These are phyloP conservation scores for Kryptolebias ocellatus DNA, from an alignment of 2,797 vertebrate species.

Conservation along the genomic window DNA sequence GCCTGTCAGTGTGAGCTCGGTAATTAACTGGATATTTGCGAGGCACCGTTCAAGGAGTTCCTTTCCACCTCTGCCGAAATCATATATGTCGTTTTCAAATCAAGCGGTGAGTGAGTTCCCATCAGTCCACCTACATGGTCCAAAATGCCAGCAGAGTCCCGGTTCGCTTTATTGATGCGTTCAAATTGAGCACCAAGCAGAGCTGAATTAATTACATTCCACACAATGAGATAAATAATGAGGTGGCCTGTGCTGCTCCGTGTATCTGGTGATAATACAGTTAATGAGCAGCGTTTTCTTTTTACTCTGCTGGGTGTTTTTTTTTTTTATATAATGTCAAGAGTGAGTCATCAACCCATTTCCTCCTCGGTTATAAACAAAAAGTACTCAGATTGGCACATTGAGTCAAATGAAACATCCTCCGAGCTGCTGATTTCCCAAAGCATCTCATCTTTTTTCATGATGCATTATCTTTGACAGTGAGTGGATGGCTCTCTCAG, in stretches of 20 bases:
- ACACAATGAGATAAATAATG: conserved; percentile 52
- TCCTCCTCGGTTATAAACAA: conserved; percentile 23
- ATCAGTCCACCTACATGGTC: conserved; percentile 4
- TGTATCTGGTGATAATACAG: conserved; percentile 37
- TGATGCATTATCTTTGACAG: conserved; percentile 40
- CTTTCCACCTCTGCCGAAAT: conserved; percentile 8
- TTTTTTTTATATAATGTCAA: conserved; percentile 5
- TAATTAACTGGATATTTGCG: conserved; percentile 9
- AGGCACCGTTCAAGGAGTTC: conserved; percentile 13
- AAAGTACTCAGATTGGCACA: conserved; percentile 23
- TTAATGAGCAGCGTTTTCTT: conserved; percentile 44
- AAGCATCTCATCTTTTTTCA: conserved; percentile 49
- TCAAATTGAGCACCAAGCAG: conserved; percentile 35
- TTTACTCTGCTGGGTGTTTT: not conserved
- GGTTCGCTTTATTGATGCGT: conserved; percentile 48
- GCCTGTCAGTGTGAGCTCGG: conserved; percentile 1
- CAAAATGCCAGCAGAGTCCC: not conserved
- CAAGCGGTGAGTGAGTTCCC: conserved; percentile 21
- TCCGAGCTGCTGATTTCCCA: conserved; percentile 16
- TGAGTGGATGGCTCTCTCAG: conserved; percentile 38
- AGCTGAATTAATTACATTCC: conserved; percentile 40
- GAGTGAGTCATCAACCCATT: conserved; percentile 10
- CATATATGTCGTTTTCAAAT: conserved; percentile 28
- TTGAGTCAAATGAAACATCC: conserved; percentile 18
- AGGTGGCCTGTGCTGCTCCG: conserved; percentile 15